These are phyloP conservation scores for Nothocercus julius DNA, from an alignment of 2,113 vertebrate genomes.

Conservation along the genomic window DNA sequence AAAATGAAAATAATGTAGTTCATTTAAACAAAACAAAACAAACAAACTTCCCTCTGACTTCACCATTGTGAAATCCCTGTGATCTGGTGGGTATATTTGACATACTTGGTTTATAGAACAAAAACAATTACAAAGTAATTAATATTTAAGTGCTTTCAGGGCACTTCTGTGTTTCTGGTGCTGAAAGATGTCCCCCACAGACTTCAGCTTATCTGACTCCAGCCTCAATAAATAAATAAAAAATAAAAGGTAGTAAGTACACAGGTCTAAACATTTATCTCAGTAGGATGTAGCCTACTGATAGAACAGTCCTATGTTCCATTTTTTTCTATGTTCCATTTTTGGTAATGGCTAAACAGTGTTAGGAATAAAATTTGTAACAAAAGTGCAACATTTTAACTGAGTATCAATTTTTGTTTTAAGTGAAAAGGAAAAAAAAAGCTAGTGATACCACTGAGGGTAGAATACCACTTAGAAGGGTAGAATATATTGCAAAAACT, in stretches of 20 bases:
- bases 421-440: background rate
- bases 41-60: background rate
- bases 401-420: background rate
- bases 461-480: background rate
- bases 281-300: background rate
- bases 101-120: background rate
- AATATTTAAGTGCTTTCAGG: background rate
- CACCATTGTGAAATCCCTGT: background rate
- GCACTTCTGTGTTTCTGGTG: background rate
- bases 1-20: constrained; percentile 17
- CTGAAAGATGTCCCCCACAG: background rate
- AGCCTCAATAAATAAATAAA: background rate
- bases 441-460: background rate
- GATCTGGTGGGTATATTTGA: background rate
- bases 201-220: background rate
- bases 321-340: background rate
- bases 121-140: background rate
- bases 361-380: background rate
- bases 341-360: background rate
- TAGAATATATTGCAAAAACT: constrained; percentile 4
- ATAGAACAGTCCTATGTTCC: background rate
- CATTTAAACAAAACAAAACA: too few relatives aligned
- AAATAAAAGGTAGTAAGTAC: background rate
- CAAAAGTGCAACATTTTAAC: background rate
- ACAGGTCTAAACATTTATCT: background rate